phyloP scores from a whole-genome alignment of 1,140 invertebrate species.

The Sinonovacula constricta region DNA sequence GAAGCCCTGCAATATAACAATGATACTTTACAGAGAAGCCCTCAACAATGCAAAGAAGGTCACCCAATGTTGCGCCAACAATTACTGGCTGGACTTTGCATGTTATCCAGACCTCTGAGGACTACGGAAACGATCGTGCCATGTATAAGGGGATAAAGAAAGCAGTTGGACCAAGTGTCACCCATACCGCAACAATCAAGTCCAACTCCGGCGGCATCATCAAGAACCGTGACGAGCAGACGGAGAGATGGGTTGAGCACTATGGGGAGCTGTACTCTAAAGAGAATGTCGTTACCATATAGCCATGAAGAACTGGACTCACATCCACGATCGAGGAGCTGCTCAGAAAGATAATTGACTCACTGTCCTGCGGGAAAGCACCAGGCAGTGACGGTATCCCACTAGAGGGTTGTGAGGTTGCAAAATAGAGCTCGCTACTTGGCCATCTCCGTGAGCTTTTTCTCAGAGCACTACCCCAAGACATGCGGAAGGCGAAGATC shows the following conservation, averaged over 20 bases:
- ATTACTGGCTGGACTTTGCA: too few species aligned
- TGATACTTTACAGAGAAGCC: too few species aligned
- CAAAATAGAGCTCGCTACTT: not conserved
- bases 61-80: too few species aligned
- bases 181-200: constrained; percentile 13
- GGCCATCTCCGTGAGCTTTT: constrained; percentile 12
- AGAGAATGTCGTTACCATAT: constrained; percentile 7
- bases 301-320: not conserved
- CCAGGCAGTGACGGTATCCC: too few species aligned
- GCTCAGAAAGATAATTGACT: too few species aligned
- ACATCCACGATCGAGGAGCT: not conserved
- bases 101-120: constrained; percentile 7
- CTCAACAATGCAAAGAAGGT: too few species aligned
- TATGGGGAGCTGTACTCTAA: too few species aligned
- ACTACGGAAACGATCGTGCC: constrained; percentile 9
- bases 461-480: not conserved
- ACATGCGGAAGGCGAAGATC: constrained; percentile 27
- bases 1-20: too few species aligned
- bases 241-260: constrained; percentile 26
- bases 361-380: not conserved
- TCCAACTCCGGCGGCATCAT: constrained; percentile 2
- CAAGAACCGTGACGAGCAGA: constrained; percentile 3
- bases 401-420: too few species aligned
- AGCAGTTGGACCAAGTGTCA: not conserved
- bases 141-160: constrained; percentile 26